phyloP scores from a whole-genome alignment of 2,113 vertebrate genomes.

The Herpetotheres cachinnans region DNA sequence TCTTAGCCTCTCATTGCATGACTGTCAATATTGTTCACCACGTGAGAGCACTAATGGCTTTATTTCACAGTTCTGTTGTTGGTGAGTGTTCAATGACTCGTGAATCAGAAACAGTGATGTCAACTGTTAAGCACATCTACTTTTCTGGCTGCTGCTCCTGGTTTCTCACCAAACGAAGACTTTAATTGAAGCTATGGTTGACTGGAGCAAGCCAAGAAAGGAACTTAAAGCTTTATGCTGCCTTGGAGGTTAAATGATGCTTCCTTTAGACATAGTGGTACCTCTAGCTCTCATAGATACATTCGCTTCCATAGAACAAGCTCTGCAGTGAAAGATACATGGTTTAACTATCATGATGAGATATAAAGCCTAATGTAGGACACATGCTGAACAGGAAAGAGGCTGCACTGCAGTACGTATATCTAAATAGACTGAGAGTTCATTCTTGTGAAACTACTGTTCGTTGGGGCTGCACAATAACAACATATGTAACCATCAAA shows the following conservation, averaged over 20 bases:
- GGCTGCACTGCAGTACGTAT: background rate
- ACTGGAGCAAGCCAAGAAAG: background rate
- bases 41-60: background rate
- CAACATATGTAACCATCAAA: slow-evolving; percentile 43
- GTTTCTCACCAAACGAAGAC: background rate
- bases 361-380: background rate
- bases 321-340: background rate
- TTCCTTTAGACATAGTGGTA: background rate
- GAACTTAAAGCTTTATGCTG: background rate
- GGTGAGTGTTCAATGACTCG: background rate
- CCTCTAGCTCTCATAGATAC: background rate
- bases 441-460: background rate
- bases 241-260: background rate
- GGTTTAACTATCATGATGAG: background rate
- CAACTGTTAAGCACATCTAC: background rate
- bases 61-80: background rate
- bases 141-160: background rate
- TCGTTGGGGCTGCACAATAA: background rate
- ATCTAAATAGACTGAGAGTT: slow-evolving; percentile 7
- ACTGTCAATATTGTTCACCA: background rate
- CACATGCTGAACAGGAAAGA: background rate
- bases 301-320: background rate
- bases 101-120: background rate
- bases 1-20: background rate
- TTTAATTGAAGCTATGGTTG: background rate